Evolutionary conservation across 2,797 vertebrate species (phyloP), one percentile per base, ranked within the genome.

Genomic region (Dendrocincla tyrannina): DNA sequence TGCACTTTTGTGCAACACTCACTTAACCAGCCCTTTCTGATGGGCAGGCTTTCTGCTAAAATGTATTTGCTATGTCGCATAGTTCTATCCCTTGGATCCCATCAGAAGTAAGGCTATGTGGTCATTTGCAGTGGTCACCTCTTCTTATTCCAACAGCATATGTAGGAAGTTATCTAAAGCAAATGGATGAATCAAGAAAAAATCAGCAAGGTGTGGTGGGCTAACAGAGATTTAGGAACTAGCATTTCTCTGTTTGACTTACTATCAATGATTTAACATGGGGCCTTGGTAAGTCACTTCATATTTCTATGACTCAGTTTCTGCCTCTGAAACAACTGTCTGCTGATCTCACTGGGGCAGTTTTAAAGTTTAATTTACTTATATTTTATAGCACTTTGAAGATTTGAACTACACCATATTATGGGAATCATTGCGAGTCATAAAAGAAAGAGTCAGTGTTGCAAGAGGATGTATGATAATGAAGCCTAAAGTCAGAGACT

Each of bases 401-500:
- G 96, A 96, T 87, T 77, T 93, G 91, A 94, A 94, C 95, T 90
- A 37, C 80, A 88, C 72, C n/a, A 47, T 91, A 89, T 90, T 91
- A 93, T 95, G 93, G 70, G 96, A 96, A 96, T 93, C 20, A 30
- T 7, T 76, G 56, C 24, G 85, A 95, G 91, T 96, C 94, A 97
- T 97, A 95, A 93, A 95, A 95, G 89, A 92, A 53, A 53, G 94
- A 96, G 91, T 90, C 0, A 0, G 89, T 97, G 95, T 96, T 96
- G 96, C 93, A 97, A 95, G 83, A 95, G 60, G 77, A 90, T 76
- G 86, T 95, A 97, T 93, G 93, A 95, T 95, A 96, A 97, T 97
- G 95, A 97, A 95, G 93, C 80, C 70, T 95, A 79, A 95, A 97
- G 91, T 90, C 85, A 96, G 85, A 95, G 91, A 86, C 77, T 94